Base-by-base conservation (phyloP, 2,113 vertebrate genomes). In the Onychorhynchus coronatus region DNA sequence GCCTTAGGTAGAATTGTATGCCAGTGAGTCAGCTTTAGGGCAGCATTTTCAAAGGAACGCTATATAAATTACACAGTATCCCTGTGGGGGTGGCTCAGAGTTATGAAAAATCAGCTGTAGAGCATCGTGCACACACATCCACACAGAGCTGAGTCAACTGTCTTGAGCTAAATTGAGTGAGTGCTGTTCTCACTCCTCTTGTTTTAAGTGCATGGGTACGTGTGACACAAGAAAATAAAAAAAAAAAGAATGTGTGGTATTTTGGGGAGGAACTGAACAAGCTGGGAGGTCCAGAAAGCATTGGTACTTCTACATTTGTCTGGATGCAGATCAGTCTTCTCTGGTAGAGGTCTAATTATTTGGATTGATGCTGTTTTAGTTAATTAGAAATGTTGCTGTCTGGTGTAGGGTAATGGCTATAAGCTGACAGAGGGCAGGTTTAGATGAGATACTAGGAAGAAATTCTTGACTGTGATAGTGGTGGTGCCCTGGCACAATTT, bases 1-100 rank as follows among this genome's bases (percentile, higher is more conserved):
- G 96, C 91, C 79, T 79, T 77, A 84, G 91, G 94, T 93, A 66
- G 71, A 83, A 81, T 53, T 71, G 74, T 70, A 41, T 90, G 87
- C 87, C 55, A 66, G 71, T 95, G 87, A 95, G 71, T 96, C 95
- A 96, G 95, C 93, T 95, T 42, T 21, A 88, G 93, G 94, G 86
- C 86, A 94, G 46, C n/a, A 28, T 91, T 96, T 96, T 90, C 86
- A 94, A 91, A 95, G 83, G 89, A 95, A 52, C 55, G 14, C 76
- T 88, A 53, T 63, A 81, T 93, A 95, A 96, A 96, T 93, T 93
- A 85, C 85, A 80, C 39, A 50, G 74, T 53, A 79, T 91, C 70
- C 11, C 7, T 30, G 56, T 67, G 89, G 79, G 59, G 86, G 89
- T 31, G 73, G 88, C 77, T 91, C 68, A 42, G 52, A 77, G 47